Conservation (phyloP, 1,140 invertebrate genomes). For the Anastrepha ludens region DNA sequence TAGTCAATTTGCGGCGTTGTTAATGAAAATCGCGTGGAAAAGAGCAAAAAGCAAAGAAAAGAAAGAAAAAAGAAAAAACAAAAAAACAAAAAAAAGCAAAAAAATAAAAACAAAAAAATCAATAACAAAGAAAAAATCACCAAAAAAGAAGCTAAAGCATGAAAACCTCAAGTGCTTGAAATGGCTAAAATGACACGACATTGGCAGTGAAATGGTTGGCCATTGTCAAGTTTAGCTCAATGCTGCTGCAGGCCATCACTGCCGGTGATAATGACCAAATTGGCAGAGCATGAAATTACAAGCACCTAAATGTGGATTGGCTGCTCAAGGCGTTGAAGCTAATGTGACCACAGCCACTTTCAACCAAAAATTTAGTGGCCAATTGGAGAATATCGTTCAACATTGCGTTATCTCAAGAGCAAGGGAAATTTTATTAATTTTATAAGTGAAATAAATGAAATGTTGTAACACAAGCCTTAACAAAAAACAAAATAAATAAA, state of each 20-base stretch:
- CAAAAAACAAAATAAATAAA: too few relatives aligned
- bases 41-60: constrained; percentile 17
- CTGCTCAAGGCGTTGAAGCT: neutral
- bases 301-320: neutral
- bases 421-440: too few relatives aligned
- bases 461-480: too few relatives aligned
- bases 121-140: too few relatives aligned
- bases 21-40: constrained; percentile 19
- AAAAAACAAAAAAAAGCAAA: neutral
- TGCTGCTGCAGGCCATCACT: neutral
- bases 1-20: constrained; percentile 38
- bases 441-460: too few relatives aligned
- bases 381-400: too few relatives aligned
- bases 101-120: neutral
- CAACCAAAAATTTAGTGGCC: too few relatives aligned
- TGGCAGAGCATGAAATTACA: neutral
- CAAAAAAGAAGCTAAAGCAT: neutral
- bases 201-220: constrained; percentile 32
- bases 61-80: constrained; percentile 7
- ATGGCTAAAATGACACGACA: constrained; percentile 43
- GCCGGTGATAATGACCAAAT: neutral
- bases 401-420: too few relatives aligned
- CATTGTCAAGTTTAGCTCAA: constrained; percentile 38
- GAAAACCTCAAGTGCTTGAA: constrained; percentile 9
- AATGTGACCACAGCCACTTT: too few relatives aligned